Evolutionary conservation across 2,888 invertebrate genomes (phyloP), one percentile per base, ranked within the genome.

Genomic region (Hypsopygia costalis): DNA sequence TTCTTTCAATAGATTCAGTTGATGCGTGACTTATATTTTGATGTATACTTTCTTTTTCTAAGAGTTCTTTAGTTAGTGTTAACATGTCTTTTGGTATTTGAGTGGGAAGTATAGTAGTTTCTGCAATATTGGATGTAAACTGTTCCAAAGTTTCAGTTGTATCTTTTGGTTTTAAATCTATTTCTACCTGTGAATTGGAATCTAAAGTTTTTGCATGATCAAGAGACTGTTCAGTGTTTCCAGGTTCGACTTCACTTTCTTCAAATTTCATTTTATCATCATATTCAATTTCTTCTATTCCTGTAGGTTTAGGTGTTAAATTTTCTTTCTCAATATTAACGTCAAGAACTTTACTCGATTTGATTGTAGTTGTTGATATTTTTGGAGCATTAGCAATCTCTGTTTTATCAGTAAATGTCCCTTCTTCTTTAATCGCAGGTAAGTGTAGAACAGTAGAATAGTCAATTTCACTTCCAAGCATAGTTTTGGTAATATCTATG

Each of bases 391-490:
- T 12, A 10, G 6, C 10, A 10, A 41, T 32, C 9, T 31, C 34
- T 29, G 49, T 38, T 6, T 34, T 27, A 32, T 33, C 36, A 11
- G 28, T 36, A 5, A 21, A 33, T 34, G 36, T 28, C 16, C 27
- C 22, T 28, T 41, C 48, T 25, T 33, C 12, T 10, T 44, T 43
- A 33, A 22, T 28, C 16, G 42, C 28, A 3, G 11, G 5, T 38
- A 42, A 44, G 28, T 11, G 21, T 46, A 56, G 50, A 0, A 41
- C 31, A 10, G 42, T 31, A 1, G 68, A 65, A 29, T 77, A 62
- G 5, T 61, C 62, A 20, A 55, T 58, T 46, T 77, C 75, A 51
- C 57, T 71, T 5, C 47, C 63, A 20, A 77, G 62, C 3, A 75
- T 52, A 28, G 41, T 57, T 25, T 60, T 64, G 2, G 65, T 68